Conservation (phyloP, 2,797 vertebrate species). For the Nyctibius grandis region DNA sequence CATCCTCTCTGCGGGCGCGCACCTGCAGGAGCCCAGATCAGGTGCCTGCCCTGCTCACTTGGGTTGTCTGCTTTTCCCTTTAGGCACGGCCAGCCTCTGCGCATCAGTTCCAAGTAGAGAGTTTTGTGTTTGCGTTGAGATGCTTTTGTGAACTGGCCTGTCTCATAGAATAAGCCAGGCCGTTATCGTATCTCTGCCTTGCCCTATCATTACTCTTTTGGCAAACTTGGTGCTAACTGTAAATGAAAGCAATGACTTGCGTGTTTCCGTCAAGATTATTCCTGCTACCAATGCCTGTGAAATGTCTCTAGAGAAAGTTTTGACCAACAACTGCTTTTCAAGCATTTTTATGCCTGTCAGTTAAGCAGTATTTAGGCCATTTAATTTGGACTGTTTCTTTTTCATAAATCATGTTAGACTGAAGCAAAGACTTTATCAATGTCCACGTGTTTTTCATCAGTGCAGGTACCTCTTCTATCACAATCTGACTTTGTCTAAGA, state of each 20-base stretch:
- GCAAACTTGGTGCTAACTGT: not conserved
- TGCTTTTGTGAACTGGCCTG: not conserved
- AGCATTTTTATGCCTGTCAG: not conserved
- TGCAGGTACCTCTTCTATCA: not conserved
- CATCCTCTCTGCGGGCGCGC: rapidly evolving
- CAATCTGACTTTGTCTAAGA: not conserved
- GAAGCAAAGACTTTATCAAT: not conserved
- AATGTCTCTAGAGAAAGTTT: not conserved
- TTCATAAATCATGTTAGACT: not conserved
- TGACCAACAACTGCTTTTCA: not conserved
- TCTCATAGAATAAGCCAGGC: not conserved
- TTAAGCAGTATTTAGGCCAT: not conserved
- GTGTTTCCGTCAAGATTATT: not conserved
- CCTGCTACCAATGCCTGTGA: not conserved
- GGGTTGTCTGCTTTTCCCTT: not conserved
- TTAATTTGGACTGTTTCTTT: not conserved
- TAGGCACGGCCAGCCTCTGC: not conserved
- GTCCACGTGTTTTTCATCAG: not conserved
- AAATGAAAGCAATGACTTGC: not conserved
- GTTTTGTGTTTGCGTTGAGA: not conserved
- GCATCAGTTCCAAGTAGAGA: rapidly evolving
- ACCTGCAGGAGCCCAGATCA: rapidly evolving
- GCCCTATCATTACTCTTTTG: not conserved
- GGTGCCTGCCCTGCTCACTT: rapidly evolving
- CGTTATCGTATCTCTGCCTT: rapidly evolving